Evolutionary conservation across 2,113 vertebrate genomes (phyloP).

Genomic region (Gila orcuttii): DNA sequence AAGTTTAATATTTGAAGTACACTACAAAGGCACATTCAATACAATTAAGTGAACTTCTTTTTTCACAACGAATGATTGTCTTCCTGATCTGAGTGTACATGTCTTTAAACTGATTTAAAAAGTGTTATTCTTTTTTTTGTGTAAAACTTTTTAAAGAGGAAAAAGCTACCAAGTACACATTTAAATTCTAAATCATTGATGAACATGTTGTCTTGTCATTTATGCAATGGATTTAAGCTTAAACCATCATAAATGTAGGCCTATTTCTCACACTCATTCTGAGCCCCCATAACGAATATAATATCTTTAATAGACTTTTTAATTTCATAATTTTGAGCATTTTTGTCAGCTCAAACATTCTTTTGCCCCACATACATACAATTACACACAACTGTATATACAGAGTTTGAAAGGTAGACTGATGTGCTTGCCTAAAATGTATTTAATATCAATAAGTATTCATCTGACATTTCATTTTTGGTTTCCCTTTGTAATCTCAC

Average conservation of each 20-base stretch:
- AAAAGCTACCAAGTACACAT: too few relatives aligned
- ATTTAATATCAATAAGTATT: conserved; percentile 2
- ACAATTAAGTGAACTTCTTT: neutral
- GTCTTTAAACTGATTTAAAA: neutral
- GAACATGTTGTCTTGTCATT: neutral
- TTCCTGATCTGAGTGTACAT: neutral
- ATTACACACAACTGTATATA: conserved; percentile 45
- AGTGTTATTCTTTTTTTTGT: neutral
- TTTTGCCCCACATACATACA: conserved; percentile 36
- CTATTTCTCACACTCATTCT: too few relatives aligned
- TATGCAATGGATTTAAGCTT: too few relatives aligned
- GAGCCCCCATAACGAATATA: neutral
- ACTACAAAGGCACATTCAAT: neutral
- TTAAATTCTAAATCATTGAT: neutral
- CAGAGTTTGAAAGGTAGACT: conserved; percentile 33
- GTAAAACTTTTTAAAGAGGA: neutral
- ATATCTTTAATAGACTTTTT: neutral
- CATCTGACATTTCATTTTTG: neutral
- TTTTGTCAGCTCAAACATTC: conserved; percentile 9
- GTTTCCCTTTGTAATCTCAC: neutral
- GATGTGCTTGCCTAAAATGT: neutral
- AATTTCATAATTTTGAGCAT: conserved; percentile 4
- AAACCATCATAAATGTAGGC: too few relatives aligned
- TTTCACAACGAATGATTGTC: neutral
- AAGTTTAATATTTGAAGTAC: neutral